Conservation (phyloP, 2,888 invertebrate species). For the Agelastica alni region DNA sequence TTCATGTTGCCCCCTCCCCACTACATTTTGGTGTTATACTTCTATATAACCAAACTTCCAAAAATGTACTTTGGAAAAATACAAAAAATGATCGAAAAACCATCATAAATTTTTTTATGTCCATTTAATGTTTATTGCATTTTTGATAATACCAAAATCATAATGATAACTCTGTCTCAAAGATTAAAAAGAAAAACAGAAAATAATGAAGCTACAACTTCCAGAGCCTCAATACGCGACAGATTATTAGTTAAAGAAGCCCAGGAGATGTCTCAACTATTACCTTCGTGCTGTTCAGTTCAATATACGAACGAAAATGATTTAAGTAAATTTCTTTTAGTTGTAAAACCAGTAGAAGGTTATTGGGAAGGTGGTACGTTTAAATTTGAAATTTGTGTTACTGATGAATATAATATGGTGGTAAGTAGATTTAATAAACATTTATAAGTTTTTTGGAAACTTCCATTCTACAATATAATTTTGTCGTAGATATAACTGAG, state of each 20-base stretch:
- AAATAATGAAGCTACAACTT: slow-evolving; percentile 52
- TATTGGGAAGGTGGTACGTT: slow-evolving; percentile 87
- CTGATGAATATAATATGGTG: slow-evolving; percentile 95
- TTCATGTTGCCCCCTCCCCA: too few relatives aligned
- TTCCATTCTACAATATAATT: too few relatives aligned
- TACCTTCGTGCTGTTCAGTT: slow-evolving; percentile 79
- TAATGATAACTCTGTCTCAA: slow-evolving; percentile 75
- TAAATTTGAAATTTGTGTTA: slow-evolving; percentile 81
- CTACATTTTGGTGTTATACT: too few relatives aligned
- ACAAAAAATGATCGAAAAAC: slow-evolving; percentile 14
- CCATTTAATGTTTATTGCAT: slow-evolving; percentile 1
- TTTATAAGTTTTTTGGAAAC: too few relatives aligned
- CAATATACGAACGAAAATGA: slow-evolving; percentile 82
- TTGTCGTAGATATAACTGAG: too few relatives aligned
- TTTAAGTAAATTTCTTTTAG: slow-evolving; percentile 78
- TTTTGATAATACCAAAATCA: slow-evolving; percentile 9
- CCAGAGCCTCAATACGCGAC: slow-evolving; percentile 75
- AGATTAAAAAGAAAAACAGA: slow-evolving; percentile 68
- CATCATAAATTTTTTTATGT: background rate
- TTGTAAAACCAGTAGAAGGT: slow-evolving; percentile 83
- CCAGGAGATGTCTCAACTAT: slow-evolving; percentile 83
- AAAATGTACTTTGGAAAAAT: slow-evolving; percentile 9
- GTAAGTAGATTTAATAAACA: slow-evolving; percentile 69
- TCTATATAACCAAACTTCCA: slow-evolving; percentile 17
- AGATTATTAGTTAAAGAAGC: slow-evolving; percentile 81